Percentiles rank a stretch among this genome's conserved stretches.
Conservation (phyloP, 1,140 invertebrate species). For the Drosophila subobscura region DNA sequence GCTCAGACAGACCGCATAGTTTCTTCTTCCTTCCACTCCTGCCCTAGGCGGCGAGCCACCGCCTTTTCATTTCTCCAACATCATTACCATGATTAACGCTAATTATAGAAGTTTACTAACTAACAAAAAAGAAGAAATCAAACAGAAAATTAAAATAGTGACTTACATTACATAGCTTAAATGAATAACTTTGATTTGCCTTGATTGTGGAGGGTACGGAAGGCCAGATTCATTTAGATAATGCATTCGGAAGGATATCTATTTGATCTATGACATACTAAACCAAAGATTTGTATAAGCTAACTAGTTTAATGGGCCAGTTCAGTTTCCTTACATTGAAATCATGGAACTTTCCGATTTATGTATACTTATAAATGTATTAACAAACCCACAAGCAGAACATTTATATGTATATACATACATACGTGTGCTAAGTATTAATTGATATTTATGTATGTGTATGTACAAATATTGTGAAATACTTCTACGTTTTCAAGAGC, state of each 20-base stretch:
- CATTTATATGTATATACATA: conserved; percentile 34
- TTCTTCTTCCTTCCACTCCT: conserved; percentile 34
- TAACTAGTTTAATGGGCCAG: conserved; percentile 9
- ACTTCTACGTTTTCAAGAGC: conserved; percentile 32
- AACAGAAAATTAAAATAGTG: conserved; percentile 21
- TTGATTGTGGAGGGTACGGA: conserved; percentile 21
- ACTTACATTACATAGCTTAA: conserved; percentile 35
- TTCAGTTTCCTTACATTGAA: conserved; percentile 39
- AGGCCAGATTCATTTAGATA: conserved; percentile 4
- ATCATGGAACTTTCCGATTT: conserved; percentile 44
- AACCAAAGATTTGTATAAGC: conserved; percentile 18
- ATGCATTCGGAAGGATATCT: conserved; percentile 4
- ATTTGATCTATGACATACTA: conserved; percentile 7
- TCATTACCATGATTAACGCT: conserved; percentile 59
- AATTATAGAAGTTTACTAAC: conserved; percentile 54
- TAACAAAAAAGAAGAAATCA: conserved; percentile 36
- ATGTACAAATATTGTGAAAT: conserved; percentile 7
- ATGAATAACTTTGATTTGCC: background rate
- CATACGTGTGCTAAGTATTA: conserved; percentile 65
- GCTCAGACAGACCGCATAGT: conserved; percentile 6
- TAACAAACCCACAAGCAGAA: background rate
- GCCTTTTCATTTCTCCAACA: conserved; percentile 53
- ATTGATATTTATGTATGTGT: conserved; percentile 67
- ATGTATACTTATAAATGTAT: conserved; percentile 18
- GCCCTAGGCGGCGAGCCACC: conserved; percentile 22